These are phyloP conservation scores for Pseudachorutes palmiensis DNA, from an alignment of 1,140 invertebrate species.

Conservation along the genomic window DNA sequence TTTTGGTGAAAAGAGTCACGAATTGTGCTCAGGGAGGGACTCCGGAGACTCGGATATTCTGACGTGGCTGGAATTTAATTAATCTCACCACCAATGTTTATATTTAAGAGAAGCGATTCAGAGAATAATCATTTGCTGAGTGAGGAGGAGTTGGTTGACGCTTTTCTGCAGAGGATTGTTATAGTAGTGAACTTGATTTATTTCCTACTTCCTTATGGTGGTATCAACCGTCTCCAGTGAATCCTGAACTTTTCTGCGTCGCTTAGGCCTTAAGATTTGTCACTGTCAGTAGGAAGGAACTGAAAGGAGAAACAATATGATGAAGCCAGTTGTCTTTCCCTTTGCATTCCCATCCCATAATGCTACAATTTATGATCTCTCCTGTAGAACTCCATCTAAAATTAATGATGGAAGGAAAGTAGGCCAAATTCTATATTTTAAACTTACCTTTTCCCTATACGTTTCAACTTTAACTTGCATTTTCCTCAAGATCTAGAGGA, in stretches of 20 bases:
- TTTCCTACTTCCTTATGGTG: neutral
- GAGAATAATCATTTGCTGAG: neutral
- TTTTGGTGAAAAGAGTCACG: neutral
- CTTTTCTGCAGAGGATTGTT: neutral
- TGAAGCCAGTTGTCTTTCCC: too few species aligned
- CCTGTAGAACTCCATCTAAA: too few species aligned
- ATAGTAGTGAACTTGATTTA: neutral
- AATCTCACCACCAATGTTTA: neutral
- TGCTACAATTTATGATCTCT: too few species aligned
- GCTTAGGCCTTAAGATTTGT: neutral
- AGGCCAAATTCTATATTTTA: too few species aligned
- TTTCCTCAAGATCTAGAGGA: too few species aligned
- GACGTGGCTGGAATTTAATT: neutral
- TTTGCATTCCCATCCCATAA: too few species aligned
- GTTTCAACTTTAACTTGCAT: too few species aligned
- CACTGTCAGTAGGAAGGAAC: neutral
- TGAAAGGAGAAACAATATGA: too few species aligned
- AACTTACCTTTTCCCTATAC: too few species aligned
- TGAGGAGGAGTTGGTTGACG: neutral
- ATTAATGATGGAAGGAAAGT: too few species aligned
- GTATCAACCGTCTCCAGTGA: neutral
- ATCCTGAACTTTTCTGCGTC: neutral
- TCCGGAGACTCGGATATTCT: neutral
- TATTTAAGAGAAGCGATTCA: neutral
- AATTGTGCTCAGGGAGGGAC: neutral